These are phyloP conservation scores for Arnoldichthys spilopterus DNA, from an alignment of 2,797 vertebrate species.

Conservation along the genomic window DNA sequence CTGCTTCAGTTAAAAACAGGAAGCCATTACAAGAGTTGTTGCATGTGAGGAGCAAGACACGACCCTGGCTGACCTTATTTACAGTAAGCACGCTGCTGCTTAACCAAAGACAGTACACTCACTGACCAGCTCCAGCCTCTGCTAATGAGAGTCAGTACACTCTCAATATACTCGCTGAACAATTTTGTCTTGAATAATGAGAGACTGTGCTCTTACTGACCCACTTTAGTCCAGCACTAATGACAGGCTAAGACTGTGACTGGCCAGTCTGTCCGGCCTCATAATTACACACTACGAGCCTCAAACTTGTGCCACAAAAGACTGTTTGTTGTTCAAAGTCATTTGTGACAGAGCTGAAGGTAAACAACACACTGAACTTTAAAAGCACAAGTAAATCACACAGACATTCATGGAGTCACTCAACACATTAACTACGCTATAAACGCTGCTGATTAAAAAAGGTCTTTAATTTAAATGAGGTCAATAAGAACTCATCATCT, in stretches of 20 bases:
- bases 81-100: conserved; percentile 23
- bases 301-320: conserved; percentile 6
- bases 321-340: background rate
- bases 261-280: conserved; percentile 14
- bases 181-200: conserved; percentile 19
- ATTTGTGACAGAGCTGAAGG: background rate
- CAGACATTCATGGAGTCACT: background rate
- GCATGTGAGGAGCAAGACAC: conserved; percentile 11
- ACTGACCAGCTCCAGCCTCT: conserved; percentile 38
- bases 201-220: conserved; percentile 27
- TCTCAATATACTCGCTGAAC: conserved; percentile 27
- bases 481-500: background rate
- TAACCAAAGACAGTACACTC: conserved; percentile 47
- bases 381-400: background rate
- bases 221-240: conserved; percentile 18
- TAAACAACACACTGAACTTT: background rate
- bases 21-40: conserved; percentile 6
- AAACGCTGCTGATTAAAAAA: background rate
- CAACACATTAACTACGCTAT: background rate
- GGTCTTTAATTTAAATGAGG: background rate
- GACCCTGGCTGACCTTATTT: conserved; percentile 32
- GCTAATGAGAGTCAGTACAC: conserved; percentile 39
- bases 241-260: conserved; percentile 23
- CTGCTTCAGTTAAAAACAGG: conserved; percentile 39
- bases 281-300: conserved; percentile 29